Base-by-base conservation (phyloP, 2,888 invertebrate species). In the Hipparchia semele region DNA sequence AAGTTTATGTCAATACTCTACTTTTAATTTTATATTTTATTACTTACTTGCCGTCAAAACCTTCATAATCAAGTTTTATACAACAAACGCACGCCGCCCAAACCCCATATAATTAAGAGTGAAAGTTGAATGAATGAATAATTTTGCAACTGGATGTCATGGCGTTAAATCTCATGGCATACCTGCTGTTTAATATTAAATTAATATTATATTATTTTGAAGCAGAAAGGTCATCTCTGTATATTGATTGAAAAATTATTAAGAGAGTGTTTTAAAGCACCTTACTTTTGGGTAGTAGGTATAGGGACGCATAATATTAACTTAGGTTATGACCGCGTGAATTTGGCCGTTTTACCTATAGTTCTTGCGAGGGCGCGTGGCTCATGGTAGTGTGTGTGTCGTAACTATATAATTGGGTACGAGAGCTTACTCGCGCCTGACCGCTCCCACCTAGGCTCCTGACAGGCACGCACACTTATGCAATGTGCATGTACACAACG, bases 121-220 rank as follows among this genome's bases (percentile, higher is more conserved):
- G 78, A 78, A 78, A 77, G 78, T 75, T 51, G 71, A 51, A 71
- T 72, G 71, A 51, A 71, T 72, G 66, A 68, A 70, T 75, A 73
- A 74, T 75, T 72, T 73, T 71, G 60, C 53, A 53, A 71, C 56
- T 71, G 70, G 58, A 39, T 45, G 45, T 61, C 45, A 61, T 61
- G 45, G 61, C 2, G 45, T 56, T 7, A 56, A 56, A 56, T 13
- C 13, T 56, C 13, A 56, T 56, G 56, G 13, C 56, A n/a, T 56
- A 8, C 56, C 56, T 13, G 13, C n/a, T 7, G 56, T 6, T 56
- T n/a, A n/a, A 56, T 7, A 2, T 56, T 23, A 23, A 23, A 56
- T 56, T n/a, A 13, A 56, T 46, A 46, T 46, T 46, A 6, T 46
- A 4, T 13, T n/a, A 23, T 23, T 23, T 23, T 23, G 23, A 23